Evolutionary conservation across 2,113 vertebrate species (phyloP), one percentile per base, ranked within the genome.

Genomic region (Neotragus pygmaeus): DNA sequence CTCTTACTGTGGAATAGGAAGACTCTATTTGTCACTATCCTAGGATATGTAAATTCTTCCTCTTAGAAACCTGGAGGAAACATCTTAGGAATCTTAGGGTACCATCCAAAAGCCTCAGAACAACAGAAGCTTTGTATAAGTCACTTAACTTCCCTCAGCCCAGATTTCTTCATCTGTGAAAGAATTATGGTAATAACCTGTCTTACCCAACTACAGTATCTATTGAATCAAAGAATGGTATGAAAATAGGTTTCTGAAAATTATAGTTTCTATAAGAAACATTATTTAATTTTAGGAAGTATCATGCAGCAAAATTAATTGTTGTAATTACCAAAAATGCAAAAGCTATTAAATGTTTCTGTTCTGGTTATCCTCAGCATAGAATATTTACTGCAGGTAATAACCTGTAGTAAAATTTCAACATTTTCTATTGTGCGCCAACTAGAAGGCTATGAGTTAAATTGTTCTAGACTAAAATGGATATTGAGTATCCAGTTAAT

Each of bases 181-280:
- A 92, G 15, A 86, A 77, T 84, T 66, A 64, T 45, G 49, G 86
- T 43, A 43, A 43, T 75, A 43, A 43, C 14, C 11, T 85, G 4
- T 19, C 49, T 77, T 55, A n/a, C 17, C 23, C 75, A 95, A 55
- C 39, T 92, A 51, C 88, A 85, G 33, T 70, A 47, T 11, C 25
- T 70, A 4, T 66, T 90, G 28, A 92, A 87, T 82, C 84, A 88
- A 85, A 66, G 15, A 17, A 70, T 94, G 2, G 7, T 81, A n/a
- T 93, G 84, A 70, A 94, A 80, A 88, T 83, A 51, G 73, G 21
- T 87, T 84, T 94, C 47, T 90, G 28, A 96, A 90, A 95, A 90
- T 51, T 78, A 49, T n/a, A 49, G 88, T 78, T 53, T 91, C 60
- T 90, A 3, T 94, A 15, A 47, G 47, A 85, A 93, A 62, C 7